Base-by-base conservation (phyloP, 1,140 invertebrate species). In the Gryllus bimaculatus region DNA sequence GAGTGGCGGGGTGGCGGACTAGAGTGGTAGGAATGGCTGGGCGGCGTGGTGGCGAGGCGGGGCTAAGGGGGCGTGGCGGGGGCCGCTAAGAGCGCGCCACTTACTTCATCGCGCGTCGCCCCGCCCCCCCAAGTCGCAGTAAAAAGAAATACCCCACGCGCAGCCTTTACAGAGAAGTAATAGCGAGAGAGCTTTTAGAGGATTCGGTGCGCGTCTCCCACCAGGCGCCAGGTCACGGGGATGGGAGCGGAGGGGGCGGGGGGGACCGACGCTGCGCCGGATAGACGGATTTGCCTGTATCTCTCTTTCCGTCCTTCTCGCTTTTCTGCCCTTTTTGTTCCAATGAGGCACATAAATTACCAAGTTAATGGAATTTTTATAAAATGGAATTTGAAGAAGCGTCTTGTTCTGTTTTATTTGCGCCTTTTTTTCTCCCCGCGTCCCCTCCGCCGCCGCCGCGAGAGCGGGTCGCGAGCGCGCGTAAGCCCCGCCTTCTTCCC, bases 341-440 rank as follows among this genome's bases (percentile, higher is more conserved):
- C 80, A 80, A 80, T 80, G 80, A 79, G 80, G 74, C 77, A 77
- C 80, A 80, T 80, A 80, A 80, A 80, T 80, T 80, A 80, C 78
- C 80, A 80, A 80, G 78, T 80, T 80, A 80, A 80, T 80, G 78
- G 80, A 74, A 80, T 79, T 80, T 80, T 78, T 80, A 78, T 79
- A 75, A 79, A 79, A 79, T 79, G 78, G 78, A 79, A 79, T 79
- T 79, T 79, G 73, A 79, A 75, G 78, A 79, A 79, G 49, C 78
- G 13, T 75, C 48, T 18, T 77, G 39, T 77, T 66, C 54, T 66
- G 54, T 66, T 66, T 77, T 77, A 20, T 77, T 54, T 75, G n/a
- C n/a, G 18, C 48, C 47, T 10, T 20, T 20, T 54, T 49, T 5
- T 47, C 20, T 21, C 8, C 76, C 20, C 76, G 18, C 15, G 0